Evolutionary conservation across 2,888 invertebrate species (phyloP), one percentile per base, ranked within the genome.

Genomic region (Drosophila gaucha): DNA sequence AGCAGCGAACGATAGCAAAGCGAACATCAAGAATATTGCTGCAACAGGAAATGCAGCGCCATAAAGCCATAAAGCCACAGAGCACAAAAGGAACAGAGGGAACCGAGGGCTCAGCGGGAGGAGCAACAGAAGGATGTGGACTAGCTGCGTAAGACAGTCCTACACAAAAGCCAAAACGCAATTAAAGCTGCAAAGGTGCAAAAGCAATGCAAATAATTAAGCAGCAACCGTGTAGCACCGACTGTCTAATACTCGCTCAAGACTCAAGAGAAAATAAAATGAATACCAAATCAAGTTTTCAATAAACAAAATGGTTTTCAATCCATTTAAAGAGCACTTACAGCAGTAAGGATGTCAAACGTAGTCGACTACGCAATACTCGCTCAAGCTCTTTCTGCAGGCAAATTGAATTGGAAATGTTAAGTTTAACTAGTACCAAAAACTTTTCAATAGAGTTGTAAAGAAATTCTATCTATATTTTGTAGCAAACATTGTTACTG

Each of bases 21-120:
- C 43, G 51, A 65, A 46, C 80, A 82, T 72, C 79, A 79, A 66
- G 70, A 65, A 75, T 72, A 59, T 70, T 47, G 62, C 75, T 50
- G 74, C 57, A 73, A 67, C 64, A 58, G 67, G 36, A 76, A 72
- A 59, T 76, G 77, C 70, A 65, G 52, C 64, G 31, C 22, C 65
- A 76, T 68, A 75, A 76, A 72, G 73, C 58, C 26, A 63, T 31
- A 41, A 55, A 52, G 33, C 33, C 39, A 58, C 6, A 14, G 18
- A 12, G 30, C 22, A 55, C 55, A 49, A 56, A 18, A 28, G n/a
- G 12, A 35, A 4, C 55, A n/a, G 16, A 33, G 6, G 41, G 14
- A 6, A 10, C 10, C 26, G 0, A 9, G 22, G 5, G 3, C 4
- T 22, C 1, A 8, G 12, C 4, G 0, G 9, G 1, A n/a, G 28